Evolutionary conservation across 1,140 invertebrate genomes (phyloP).

Genomic region (Macrostomum lignano): DNA sequence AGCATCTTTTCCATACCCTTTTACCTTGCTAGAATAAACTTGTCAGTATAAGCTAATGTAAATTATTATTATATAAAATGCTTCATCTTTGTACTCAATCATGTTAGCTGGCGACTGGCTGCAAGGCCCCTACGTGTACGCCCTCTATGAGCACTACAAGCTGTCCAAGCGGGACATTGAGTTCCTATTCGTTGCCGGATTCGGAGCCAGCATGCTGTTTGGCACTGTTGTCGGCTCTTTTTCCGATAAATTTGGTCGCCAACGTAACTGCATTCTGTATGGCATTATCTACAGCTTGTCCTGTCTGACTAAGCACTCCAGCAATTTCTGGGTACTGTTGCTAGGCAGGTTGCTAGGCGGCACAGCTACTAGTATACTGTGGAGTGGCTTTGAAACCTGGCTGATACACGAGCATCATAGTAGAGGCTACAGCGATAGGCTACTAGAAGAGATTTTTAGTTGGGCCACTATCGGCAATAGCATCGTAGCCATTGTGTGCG

Average conservation of each 20-base stretch:
- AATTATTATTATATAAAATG: no score
- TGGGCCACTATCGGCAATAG: constrained; percentile 40
- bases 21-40: no score
- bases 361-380: constrained; percentile 40
- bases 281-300: constrained; percentile 36
- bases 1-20: no score
- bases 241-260: constrained; percentile 35
- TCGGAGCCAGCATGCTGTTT: constrained; percentile 38
- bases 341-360: constrained; percentile 37
- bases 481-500: constrained; percentile 37
- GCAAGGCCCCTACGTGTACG: constrained; percentile 44
- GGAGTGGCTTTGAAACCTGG: constrained; percentile 44
- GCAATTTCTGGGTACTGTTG: constrained; percentile 30
- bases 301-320: constrained; percentile 37
- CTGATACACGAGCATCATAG: constrained; percentile 39
- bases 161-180: constrained; percentile 36
- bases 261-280: constrained; percentile 33
- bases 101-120: constrained; percentile 43
- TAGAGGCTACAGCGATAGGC: no score
- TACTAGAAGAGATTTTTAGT: constrained; percentile 31
- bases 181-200: constrained; percentile 38
- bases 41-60: no score
- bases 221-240: constrained; percentile 37
- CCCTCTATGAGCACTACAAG: constrained; percentile 38
- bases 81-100: no score